Conservation (phyloP, 2,113 vertebrate genomes). For the Paratilapia polleni region DNA sequence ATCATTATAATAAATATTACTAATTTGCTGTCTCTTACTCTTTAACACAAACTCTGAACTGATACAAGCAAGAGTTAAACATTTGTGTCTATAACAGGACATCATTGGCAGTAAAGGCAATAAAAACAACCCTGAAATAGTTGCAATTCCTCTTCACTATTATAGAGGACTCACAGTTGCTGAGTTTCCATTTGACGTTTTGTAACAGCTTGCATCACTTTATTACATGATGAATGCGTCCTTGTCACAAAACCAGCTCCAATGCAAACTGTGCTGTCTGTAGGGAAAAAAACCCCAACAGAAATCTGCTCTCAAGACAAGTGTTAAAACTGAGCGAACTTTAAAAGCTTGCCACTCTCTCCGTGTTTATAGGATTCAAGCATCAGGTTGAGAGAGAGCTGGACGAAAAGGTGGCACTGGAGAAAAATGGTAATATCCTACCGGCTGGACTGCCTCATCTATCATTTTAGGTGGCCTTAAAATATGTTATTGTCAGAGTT, state of each 20-base stretch:
- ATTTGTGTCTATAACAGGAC: conserved; percentile 25
- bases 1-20: background rate
- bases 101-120: conserved; percentile 46
- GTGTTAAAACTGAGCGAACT: conserved; percentile 63
- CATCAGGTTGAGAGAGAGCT: conserved; percentile 39
- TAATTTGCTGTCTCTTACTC: background rate
- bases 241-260: conserved; percentile 66
- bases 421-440: conserved; percentile 71
- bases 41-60: background rate
- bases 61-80: background rate
- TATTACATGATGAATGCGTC: conserved; percentile 78
- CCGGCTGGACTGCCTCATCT: conserved; percentile 55
- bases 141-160: conserved; percentile 40
- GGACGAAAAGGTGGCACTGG: conserved; percentile 32
- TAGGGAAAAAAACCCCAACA: background rate
- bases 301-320: conserved; percentile 60
- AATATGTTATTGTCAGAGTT: conserved; percentile 54
- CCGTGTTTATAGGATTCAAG: conserved; percentile 67
- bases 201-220: conserved; percentile 70
- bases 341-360: conserved; percentile 63
- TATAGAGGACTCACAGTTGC: conserved; percentile 31
- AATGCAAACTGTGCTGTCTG: conserved; percentile 67
- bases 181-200: conserved; percentile 64
- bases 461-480: conserved; percentile 63
- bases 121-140: conserved; percentile 46